Base-by-base conservation (phyloP, 2,113 vertebrate genomes). In the Desmodus rotundus region DNA sequence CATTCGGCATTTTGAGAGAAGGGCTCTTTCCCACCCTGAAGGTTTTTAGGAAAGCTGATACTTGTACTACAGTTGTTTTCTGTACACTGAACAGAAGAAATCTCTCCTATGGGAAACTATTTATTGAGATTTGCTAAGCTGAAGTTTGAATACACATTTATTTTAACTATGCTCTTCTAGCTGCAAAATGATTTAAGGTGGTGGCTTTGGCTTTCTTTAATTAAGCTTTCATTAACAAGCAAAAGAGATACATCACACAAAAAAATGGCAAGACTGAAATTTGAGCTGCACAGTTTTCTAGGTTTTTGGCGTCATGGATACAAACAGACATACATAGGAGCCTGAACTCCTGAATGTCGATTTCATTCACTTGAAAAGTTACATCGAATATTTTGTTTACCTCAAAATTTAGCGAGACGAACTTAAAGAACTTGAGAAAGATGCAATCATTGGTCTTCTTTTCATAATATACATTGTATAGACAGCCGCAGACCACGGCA, bases 151-250 rank as follows among this genome's bases (percentile, higher is more conserved):
- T 10, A 86, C 4, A 52, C n/a, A 70, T 4, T 56, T 50, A 67
- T 13, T 82, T 82, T 52, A 94, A 76, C 33, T 43, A 31, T 14
- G 77, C 45, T 67, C 33, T 87, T 63, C n/a, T 54, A 20, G 77
- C 73, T 95, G 54, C 33, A 92, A 74, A 95, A 92, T 41, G 31
- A 95, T 73, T 38, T 78, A 94, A 67, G n/a, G 65, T n/a, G 33
- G 41, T 76, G 17, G 76, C 54, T 90, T 8, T 84, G 22, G 88
- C 36, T 76, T 63, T 70, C 67, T 50, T 28, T 65, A 92, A 65
- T 74, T 54, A 82, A 24, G n/a, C 33, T 93, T 84, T 93, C 61
- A 38, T 88, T 80, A 93, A 95, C 41, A 77, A 83, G 68, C 19
- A 16, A 28, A 26, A 86, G 28, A 28, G 31, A 41, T 36, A 43